These are phyloP conservation scores for Teleogryllus occipitalis DNA, from an alignment of 1,140 invertebrate species.

Conservation along the genomic window DNA sequence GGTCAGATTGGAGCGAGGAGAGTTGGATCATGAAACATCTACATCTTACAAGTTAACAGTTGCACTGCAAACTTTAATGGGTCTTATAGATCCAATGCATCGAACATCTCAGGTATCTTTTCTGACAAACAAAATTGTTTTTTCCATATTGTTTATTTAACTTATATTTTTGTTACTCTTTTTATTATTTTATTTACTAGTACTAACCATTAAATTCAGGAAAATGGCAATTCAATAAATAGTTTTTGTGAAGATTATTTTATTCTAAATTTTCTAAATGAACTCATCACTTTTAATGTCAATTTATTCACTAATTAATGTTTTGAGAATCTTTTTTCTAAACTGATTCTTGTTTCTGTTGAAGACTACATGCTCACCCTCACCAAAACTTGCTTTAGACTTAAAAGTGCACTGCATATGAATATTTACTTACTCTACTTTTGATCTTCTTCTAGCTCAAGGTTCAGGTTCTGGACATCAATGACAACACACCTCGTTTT, in stretches of 20 bases:
- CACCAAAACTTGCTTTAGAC: too few species aligned
- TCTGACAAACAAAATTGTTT: background rate
- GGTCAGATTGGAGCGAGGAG: constrained; percentile 53
- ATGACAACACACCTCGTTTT: constrained; percentile 79
- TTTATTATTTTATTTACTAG: background rate
- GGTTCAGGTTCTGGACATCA: constrained; percentile 74
- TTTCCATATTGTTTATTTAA: background rate
- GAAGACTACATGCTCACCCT: too few species aligned
- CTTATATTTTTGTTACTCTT: too few species aligned
- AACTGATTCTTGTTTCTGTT: too few species aligned
- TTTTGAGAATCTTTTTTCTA: too few species aligned
- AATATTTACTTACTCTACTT: background rate
- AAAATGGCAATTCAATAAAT: background rate
- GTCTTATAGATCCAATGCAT: constrained; percentile 63
- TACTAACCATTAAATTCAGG: background rate
- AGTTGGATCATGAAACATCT: constrained; percentile 65
- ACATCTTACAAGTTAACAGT: constrained; percentile 67
- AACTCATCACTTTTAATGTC: too few species aligned
- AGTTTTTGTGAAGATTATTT: too few species aligned
- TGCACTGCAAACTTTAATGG: constrained; percentile 62
- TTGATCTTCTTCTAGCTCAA: constrained; percentile 45
- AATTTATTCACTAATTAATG: too few species aligned
- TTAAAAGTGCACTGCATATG: too few species aligned
- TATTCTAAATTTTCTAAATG: too few species aligned
- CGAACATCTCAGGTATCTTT: constrained; percentile 51